Conservation (phyloP, 2,797 vertebrate species). For the Avahi laniger region DNA sequence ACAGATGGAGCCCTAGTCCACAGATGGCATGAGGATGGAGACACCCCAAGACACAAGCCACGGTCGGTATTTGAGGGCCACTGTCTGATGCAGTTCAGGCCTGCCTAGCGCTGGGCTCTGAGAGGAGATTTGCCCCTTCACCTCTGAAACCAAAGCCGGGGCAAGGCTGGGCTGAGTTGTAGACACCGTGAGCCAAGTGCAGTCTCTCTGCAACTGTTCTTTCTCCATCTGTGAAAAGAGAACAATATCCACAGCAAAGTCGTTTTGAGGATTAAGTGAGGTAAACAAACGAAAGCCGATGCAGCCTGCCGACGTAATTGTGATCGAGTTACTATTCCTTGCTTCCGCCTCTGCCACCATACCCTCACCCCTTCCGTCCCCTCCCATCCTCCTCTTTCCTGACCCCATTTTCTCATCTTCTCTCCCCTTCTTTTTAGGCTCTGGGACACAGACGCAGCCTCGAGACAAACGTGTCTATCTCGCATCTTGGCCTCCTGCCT, state of each 20-base stretch:
- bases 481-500: not conserved
- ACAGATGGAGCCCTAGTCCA: not conserved
- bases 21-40: not conserved
- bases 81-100: not conserved
- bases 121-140: not conserved
- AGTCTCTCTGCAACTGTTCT: not conserved
- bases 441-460: not conserved
- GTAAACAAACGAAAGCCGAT: accelerated
- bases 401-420: not conserved
- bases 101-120: accelerated
- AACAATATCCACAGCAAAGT: not conserved
- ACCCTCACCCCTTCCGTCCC: not conserved
- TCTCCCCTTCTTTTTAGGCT: not conserved
- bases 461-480: not conserved
- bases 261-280: not conserved
- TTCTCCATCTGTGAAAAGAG: not conserved
- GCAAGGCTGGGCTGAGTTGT: not conserved
- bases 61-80: no score
- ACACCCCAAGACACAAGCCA: not conserved
- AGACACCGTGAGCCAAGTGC: not conserved
- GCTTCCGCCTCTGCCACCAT: not conserved
- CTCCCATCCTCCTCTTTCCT: no score
- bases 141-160: not conserved
- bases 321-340: no score
- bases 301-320: accelerated